Base-by-base conservation (phyloP, 2,888 invertebrate species). In the Idaea biselata region DNA sequence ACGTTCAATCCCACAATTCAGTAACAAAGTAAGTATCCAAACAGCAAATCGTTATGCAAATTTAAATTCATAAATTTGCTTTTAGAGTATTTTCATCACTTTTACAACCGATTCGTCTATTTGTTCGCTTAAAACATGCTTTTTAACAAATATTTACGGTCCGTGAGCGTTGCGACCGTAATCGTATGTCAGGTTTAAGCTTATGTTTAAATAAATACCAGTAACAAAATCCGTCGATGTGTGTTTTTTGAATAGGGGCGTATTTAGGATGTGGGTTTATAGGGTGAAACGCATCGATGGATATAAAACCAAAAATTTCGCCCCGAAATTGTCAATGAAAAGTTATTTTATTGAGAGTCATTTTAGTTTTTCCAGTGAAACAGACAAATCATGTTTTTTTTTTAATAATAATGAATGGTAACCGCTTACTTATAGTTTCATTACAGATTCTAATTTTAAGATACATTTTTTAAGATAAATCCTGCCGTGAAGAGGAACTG, bases 121-220 rank as follows among this genome's bases (percentile, higher is more conserved):
- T 79, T 79, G 76, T 74, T 71, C 69, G 77, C 76, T 81, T 78
- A 78, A 82, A 80, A 76, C 74, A 74, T 76, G 68, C 77, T 78
- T 84, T 83, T 82, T 82, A 85, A 85, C 81, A 84, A 83, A 82
- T 85, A 87, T 87, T 87, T 85, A 87, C 81, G 83, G 78, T 72
- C 78, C 75, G 72, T 73, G 76, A 76, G 73, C 76, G 73, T 74
- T 77, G 72, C 71, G 74, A 76, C 78, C 81, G 83, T 86, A 85
- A 87, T 81, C 83, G 83, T 86, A 80, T 75, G 81, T 86, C 84
- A 84, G 80, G 82, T 84, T 84, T 83, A 85, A 83, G 82, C 80
- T 78, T 78, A 78, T 83, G 81, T 81, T 86, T 81, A 83, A 82
- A 83, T 87, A 86, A 82, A 88, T 83, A 84, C 76, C 74, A 70